Base-by-base conservation (phyloP, 2,888 invertebrate species). In the Cyaniris semiargus region DNA sequence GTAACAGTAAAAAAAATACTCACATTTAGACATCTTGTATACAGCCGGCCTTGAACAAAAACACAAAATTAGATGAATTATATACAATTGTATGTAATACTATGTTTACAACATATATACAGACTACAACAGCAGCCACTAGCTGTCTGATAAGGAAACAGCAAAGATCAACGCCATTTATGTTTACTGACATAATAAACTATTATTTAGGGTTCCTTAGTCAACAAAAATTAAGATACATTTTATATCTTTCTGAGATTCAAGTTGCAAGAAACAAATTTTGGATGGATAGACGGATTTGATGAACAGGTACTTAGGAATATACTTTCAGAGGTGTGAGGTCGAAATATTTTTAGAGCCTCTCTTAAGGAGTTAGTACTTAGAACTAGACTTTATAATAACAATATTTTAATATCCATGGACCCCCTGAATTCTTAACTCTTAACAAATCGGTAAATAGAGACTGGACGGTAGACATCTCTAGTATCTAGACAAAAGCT, bases 31-130 rank as follows among this genome's bases (percentile, higher is more conserved):
- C 66, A 66, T 66, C 27, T 66, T 18, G 66, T 31, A 31, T 66
- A 27, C 66, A 66, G 66, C 66, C 66, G 31, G 66, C 66, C 66
- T 66, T 66, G 66, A 66, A 66, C 66, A 66, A 66, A 27, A 66
- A 66, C 66, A 66, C 66, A 31, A 31, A 66, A 66, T 66, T 66
- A 66, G 66, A 66, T 66, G 1, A 66, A 66, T 27, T 15, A 15
- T 66, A 66, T 18, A 66, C 31, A 18, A 66, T 66, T 18, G 31
- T 6, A 58, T 21, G 0, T 58, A 27, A 15, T 66, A 66, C 13
- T 13, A 23, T 66, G 13, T 23, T 27, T 58, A 58, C 23, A 4
- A 60, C 0, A 66, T 66, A 66, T 66, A 58, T 66, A 8, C 44
- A 13, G 23, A 27, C 23, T 13, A 23, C 27, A 15, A 15, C 27